Evolutionary conservation across 2,888 invertebrate species (phyloP), one percentile per base, ranked within the genome.

Genomic region (Macrosoma leucophasiata): DNA sequence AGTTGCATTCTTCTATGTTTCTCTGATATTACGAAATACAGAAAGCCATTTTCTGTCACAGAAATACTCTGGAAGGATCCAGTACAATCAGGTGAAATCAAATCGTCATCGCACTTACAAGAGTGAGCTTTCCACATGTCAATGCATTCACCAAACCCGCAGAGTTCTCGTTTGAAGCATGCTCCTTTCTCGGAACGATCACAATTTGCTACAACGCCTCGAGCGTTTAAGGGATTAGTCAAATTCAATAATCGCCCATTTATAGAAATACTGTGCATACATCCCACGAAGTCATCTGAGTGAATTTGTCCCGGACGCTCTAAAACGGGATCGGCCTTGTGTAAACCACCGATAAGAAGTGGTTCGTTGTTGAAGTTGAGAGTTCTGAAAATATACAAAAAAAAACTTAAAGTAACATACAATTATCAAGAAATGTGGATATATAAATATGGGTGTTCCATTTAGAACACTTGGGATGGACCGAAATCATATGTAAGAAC

Each of bases 241-340:
- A 96, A 78, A 62, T 96, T 96, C 13, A 96, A 65, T 1, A 90
- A 82, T 12, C 95, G 88, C 3, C 96, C 96, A 58, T 97, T 96
- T 32, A 97, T 89, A 0, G 92, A 89, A 2, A 97, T 91, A 49
- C 95, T 95, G 59, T 96, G 95, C 48, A 97, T 89, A 62, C 98
- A 98, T 3, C 98, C 98, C 9, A 97, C 91, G 39, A 98, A 90
- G 65, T 97, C 97, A 62, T 97, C 96, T 0, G 96, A 91, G 55
- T 92, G 92, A 20, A 97, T 89, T 74, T 97, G 96, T 0, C 95
- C 95, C 0, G 94, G 94, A 24, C 96, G 88, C 65, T 96, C 95
- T 13, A 96, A 73, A 1, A 96, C 90, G 8, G 95, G 93, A 71
- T 95, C 94, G 0, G 96, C 93, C 47, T 90, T 90, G 25, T 89